These are phyloP conservation scores for Piaya cayana DNA, from an alignment of 2,113 vertebrate species.

Conservation along the genomic window DNA sequence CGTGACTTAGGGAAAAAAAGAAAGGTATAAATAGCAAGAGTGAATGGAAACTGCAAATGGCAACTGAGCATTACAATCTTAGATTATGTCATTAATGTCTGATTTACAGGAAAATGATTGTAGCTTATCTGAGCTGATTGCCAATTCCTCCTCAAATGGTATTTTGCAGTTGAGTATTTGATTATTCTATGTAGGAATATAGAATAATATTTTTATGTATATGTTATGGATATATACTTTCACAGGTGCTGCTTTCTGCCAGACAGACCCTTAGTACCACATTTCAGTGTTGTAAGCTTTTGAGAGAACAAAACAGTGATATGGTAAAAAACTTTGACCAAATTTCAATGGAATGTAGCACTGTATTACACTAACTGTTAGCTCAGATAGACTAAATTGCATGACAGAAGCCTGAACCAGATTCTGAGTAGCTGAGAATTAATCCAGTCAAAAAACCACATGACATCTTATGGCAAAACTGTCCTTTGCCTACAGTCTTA, in stretches of 20 bases:
- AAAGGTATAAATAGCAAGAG: not conserved
- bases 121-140: not conserved
- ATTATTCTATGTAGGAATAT: not conserved
- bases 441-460: not conserved
- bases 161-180: not conserved
- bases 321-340: not conserved
- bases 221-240: not conserved
- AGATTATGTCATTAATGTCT: not conserved
- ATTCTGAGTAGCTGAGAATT: rapidly evolving
- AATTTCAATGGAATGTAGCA: rapidly evolving
- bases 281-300: not conserved
- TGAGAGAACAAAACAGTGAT: not conserved
- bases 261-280: not conserved
- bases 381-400: not conserved
- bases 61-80: not conserved
- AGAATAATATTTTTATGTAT: not conserved
- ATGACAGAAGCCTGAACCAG: rapidly evolving
- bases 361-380: not conserved
- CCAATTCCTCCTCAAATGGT: not conserved
- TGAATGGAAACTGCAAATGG: not conserved
- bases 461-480: not conserved
- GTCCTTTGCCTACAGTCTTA: not conserved
- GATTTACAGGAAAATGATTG: not conserved
- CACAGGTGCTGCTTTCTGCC: not conserved
- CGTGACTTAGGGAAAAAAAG: not conserved